Base-by-base conservation (phyloP, 2,797 vertebrate species). In the Nyctalus aviator region DNA sequence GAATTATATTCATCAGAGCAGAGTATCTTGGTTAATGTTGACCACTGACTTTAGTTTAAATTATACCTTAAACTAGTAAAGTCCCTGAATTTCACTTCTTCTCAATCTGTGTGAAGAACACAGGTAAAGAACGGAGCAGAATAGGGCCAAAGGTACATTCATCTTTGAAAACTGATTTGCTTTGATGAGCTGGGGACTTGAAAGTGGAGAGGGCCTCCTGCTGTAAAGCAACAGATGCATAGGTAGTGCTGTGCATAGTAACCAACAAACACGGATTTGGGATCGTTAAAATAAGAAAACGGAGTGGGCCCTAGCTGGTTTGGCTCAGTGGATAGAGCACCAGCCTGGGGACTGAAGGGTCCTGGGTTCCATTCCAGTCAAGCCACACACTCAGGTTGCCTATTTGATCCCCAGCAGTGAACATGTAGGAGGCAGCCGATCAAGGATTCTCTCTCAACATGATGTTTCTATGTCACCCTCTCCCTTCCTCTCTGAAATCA, bases 51-150 rank as follows among this genome's bases (percentile, higher is more conserved):
- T 66, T 8, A 85, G 30, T 25, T 76, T 53, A 84, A 79, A 48
- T 81, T 50, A 81, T 69, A n/a, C 37, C 8, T 78, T 76, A 93
- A 55, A 73, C 53, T 44, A 81, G 86, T 30, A 85, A 75, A 94
- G 64, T 71, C 57, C 41, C 72, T 81, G 8, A 90, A 76, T 89
- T 83, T 93, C 84, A 81, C 30, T 87, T 95, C 55, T 90, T 68
- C 13, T 76, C 21, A 81, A 57, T 14, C 66, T 25, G 8, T 55
- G 30, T 12, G 13, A 90, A 94, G 17, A 83, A 90, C 64, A n/a
- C 55, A 64, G 48, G 14, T 37, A 77, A 84, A 79, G 46, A 82
- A 92, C 8, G 2, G 21, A 85, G 21, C 53, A 83, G 23, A 82
- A 76, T 30, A 83, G 10, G 15, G 59, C 15, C 46, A 71, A 88